Percentiles rank a stretch among this genome's conserved stretches.
Evolutionary conservation across 2,797 vertebrate species (phyloP).

Genomic region (Semotilus atromaculatus): DNA sequence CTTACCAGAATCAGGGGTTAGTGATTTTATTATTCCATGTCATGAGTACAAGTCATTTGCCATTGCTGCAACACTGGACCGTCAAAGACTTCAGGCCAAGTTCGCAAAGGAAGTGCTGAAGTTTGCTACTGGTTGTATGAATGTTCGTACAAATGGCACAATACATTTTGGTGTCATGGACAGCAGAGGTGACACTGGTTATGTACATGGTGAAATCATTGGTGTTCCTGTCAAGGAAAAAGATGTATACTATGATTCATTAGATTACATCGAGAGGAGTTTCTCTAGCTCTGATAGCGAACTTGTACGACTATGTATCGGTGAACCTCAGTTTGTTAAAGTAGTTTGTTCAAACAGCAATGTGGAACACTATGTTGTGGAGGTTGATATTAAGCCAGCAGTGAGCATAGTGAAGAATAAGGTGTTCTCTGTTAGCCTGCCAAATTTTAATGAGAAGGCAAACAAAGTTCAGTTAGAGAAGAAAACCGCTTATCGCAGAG

Average conservation of each 20-base stretch:
- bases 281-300: slow-evolving; percentile 67
- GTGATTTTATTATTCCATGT: slow-evolving; percentile 78
- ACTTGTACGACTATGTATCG: slow-evolving; percentile 77
- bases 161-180: slow-evolving; percentile 88
- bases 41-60: slow-evolving; percentile 85
- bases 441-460: slow-evolving; percentile 75
- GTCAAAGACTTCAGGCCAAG: slow-evolving; percentile 77
- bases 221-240: slow-evolving; percentile 75
- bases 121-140: slow-evolving; percentile 85
- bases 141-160: slow-evolving; percentile 85
- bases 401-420: slow-evolving; percentile 69
- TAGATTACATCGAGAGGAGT: slow-evolving; percentile 79
- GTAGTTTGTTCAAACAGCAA: slow-evolving; percentile 72
- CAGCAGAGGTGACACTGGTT: slow-evolving; percentile 68
- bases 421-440: slow-evolving; percentile 76
- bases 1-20: slow-evolving; percentile 81
- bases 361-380: slow-evolving; percentile 79
- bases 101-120: slow-evolving; percentile 82
- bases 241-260: slow-evolving; percentile 79
- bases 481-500: slow-evolving; percentile 68
- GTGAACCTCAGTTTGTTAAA: slow-evolving; percentile 81
- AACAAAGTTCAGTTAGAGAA: slow-evolving; percentile 77
- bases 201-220: slow-evolving; percentile 80
- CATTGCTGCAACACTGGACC: slow-evolving; percentile 72
- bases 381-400: slow-evolving; percentile 81